These are phyloP conservation scores for Coreius guichenoti DNA, from an alignment of 2,797 vertebrate genomes.

Conservation along the genomic window DNA sequence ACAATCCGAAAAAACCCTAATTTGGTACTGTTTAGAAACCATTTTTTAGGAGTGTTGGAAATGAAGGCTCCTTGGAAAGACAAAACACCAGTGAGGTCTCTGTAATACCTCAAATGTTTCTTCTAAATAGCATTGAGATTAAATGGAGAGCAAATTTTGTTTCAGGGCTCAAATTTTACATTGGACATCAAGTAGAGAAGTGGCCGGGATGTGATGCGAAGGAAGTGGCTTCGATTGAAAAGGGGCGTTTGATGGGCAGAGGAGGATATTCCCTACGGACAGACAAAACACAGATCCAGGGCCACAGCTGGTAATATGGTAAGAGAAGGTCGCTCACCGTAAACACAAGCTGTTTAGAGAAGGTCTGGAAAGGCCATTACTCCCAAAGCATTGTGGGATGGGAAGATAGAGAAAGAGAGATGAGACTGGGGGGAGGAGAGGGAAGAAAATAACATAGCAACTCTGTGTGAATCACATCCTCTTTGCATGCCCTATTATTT, in stretches of 20 bases:
- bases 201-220: constrained; percentile 45
- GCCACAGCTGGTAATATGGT: constrained; percentile 82
- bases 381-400: constrained; percentile 70
- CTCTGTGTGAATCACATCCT: constrained; percentile 77
- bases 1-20: not conserved
- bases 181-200: not conserved
- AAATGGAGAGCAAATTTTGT: not conserved
- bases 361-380: constrained; percentile 80
- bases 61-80: not conserved
- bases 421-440: constrained; percentile 38
- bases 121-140: not conserved
- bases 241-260: constrained; percentile 35
- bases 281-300: constrained; percentile 75
- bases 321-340: constrained; percentile 78
- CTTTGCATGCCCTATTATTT: constrained; percentile 67
- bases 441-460: constrained; percentile 47
- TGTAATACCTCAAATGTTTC: not conserved
- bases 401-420: constrained; percentile 66
- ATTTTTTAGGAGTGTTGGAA: not conserved
- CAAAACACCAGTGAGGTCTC: not conserved
- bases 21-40: not conserved
- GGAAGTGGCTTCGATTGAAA: constrained; percentile 44
- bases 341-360: constrained; percentile 77
- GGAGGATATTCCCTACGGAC: constrained; percentile 66
- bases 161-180: not conserved